Conservation (phyloP, 2,888 invertebrate species). For the Hydrotaea diabolus region DNA sequence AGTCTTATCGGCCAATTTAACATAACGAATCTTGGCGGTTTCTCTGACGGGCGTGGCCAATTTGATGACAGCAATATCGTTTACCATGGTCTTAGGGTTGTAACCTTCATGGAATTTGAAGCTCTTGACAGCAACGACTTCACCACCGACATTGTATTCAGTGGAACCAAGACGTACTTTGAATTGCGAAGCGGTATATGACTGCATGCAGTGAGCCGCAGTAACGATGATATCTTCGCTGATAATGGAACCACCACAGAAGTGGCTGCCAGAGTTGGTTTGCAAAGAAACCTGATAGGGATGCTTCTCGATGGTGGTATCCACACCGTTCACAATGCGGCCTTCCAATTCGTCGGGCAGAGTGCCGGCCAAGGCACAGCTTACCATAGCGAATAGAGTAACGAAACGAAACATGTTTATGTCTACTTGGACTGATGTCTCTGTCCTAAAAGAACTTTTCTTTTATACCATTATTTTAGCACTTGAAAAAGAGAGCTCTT, state of each 20-base stretch:
- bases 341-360: slow-evolving; percentile 69
- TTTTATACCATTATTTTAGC: slow-evolving; percentile 4
- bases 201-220: slow-evolving; percentile 80
- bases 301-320: slow-evolving; percentile 77
- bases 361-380: slow-evolving; percentile 65
- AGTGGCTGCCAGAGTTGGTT: slow-evolving; percentile 73
- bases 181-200: slow-evolving; percentile 61
- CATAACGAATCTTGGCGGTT: slow-evolving; percentile 69
- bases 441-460: no score
- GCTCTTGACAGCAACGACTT: slow-evolving; percentile 72
- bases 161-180: slow-evolving; percentile 79
- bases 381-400: slow-evolving; percentile 63
- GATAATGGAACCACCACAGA: slow-evolving; percentile 81
- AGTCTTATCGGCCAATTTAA: slow-evolving; percentile 71
- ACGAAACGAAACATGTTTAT: slow-evolving; percentile 66
- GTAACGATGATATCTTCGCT: slow-evolving; percentile 76
- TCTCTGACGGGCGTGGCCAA: slow-evolving; percentile 74
- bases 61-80: slow-evolving; percentile 80
- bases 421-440: slow-evolving; percentile 32
- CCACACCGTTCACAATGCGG: slow-evolving; percentile 80
- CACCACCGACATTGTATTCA: slow-evolving; percentile 75
- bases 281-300: slow-evolving; percentile 81
- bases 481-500: not conserved
- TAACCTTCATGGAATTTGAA: slow-evolving; percentile 77
- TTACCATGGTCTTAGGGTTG: slow-evolving; percentile 75